Conservation (phyloP, 2,113 vertebrate genomes). For the Hemiscyllium ocellatum region DNA sequence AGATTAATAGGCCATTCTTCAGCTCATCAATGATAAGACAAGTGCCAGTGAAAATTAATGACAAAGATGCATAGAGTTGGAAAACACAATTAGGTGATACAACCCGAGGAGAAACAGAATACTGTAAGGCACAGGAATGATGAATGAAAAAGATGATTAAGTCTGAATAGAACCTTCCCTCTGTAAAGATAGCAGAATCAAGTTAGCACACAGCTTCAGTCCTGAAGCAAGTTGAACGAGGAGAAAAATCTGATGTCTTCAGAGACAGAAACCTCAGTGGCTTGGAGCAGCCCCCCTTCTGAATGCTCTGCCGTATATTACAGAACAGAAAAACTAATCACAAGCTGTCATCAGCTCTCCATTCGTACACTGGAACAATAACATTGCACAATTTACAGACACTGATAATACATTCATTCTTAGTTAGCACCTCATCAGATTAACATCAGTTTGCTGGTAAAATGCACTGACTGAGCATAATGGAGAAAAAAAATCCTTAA, state of each 20-base stretch:
- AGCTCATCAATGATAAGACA: neutral
- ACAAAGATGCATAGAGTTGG: neutral
- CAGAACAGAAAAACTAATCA: neutral
- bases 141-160: neutral
- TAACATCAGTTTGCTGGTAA: neutral
- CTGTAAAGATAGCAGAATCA: neutral
- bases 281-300: neutral
- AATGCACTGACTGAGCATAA: neutral
- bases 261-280: neutral
- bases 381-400: neutral
- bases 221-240: neutral
- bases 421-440: neutral
- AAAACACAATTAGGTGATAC: neutral
- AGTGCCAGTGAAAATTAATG: neutral
- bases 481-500: neutral
- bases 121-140: neutral
- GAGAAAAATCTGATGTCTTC: neutral
- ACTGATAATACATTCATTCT: neutral
- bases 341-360: neutral
- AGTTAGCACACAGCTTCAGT: neutral
- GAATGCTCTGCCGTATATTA: neutral
- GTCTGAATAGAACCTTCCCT: neutral
- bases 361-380: neutral
- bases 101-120: neutral
- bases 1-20: slow-evolving; percentile 13